Percentiles rank a stretch among this genome's conserved stretches.
Conservation (phyloP, 2,797 vertebrate genomes). For the Enteromius thamalakanensis region DNA sequence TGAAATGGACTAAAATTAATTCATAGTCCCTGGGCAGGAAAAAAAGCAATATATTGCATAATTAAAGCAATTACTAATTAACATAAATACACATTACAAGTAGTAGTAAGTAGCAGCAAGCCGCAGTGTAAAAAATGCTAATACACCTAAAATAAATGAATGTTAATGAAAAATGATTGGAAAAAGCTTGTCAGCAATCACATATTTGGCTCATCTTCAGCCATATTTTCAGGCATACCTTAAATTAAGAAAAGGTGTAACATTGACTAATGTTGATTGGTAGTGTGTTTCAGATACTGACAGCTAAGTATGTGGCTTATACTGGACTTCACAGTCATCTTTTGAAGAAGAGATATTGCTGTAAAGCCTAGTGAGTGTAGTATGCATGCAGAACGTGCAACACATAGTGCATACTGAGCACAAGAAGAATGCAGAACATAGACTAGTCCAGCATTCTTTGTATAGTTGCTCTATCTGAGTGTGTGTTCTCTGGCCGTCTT, state of each 20-base stretch:
- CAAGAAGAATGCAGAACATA: not conserved
- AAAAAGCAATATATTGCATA: not conserved
- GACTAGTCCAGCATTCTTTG: not conserved
- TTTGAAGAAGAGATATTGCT: not conserved
- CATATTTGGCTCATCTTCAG: not conserved
- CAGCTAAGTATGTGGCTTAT: not conserved
- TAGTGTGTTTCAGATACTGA: not conserved
- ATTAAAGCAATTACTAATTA: not conserved
- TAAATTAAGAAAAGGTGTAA: not conserved
- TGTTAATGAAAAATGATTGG: not conserved
- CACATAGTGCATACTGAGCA: not conserved
- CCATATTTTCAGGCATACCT: not conserved
- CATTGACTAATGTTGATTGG: not conserved
- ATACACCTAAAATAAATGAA: not conserved
- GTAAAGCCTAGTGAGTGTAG: not conserved
- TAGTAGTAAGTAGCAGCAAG: not conserved
- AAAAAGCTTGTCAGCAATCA: not conserved
- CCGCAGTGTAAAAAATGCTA: not conserved
- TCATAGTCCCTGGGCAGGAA: not conserved
- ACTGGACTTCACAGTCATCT: not conserved
- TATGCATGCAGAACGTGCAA: not conserved
- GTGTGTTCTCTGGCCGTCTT: slow-evolving; percentile 36
- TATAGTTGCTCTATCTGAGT: slow-evolving; percentile 28
- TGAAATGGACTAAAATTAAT: not conserved
- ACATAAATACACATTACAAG: not conserved